Base-by-base conservation (phyloP, 2,888 invertebrate species). In the Calameuta filiformis region DNA sequence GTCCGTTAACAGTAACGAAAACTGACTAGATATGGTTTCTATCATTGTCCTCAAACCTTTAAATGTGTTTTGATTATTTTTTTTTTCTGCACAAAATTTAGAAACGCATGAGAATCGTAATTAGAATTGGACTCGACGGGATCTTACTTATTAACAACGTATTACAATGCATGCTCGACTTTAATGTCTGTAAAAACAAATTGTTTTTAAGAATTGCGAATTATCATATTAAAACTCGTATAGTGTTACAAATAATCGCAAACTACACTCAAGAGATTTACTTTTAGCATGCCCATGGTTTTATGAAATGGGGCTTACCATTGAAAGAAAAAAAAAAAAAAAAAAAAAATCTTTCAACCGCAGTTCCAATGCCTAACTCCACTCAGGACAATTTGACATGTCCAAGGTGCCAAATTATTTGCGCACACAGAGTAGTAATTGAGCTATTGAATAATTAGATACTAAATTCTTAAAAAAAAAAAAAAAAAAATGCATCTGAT, bases 311-410 rank as follows among this genome's bases (percentile, higher is more conserved):
- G 56, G 23, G 56, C 56, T 56, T 56, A 23, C 15, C 23, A 40
- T 6, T 40, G 6, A 23, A 56, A 56, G 37, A 37, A 56, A 56
- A 56, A 40, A 15, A 40, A 11, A 37, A 56, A 56, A 56, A 40
- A 15, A 40, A 11, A 35, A 37, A 40, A 15, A 40, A 31, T 76
- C 80, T 69, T 75, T 71, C 77, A 76, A n/a, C 79, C 77, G 82
- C 77, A 83, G 73, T 76, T 35, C 56, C 73, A 80, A 69, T 83
- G 74, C 81, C 81, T 81, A 82, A 78, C 82, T 84, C 83, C 83
- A 86, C 82, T 68, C 79, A 37, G 69, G 37, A 35, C 35, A 75
- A 30, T 9, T 23, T 23, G 9, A 56, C 23, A 9, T 23, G 56
- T 0, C 56, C 23, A 56, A 56, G 23, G 56, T 56, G 56, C 23